Evolutionary conservation across 1,140 invertebrate genomes (phyloP).

Genomic region (Brachionus asplanchnoidis): DNA sequence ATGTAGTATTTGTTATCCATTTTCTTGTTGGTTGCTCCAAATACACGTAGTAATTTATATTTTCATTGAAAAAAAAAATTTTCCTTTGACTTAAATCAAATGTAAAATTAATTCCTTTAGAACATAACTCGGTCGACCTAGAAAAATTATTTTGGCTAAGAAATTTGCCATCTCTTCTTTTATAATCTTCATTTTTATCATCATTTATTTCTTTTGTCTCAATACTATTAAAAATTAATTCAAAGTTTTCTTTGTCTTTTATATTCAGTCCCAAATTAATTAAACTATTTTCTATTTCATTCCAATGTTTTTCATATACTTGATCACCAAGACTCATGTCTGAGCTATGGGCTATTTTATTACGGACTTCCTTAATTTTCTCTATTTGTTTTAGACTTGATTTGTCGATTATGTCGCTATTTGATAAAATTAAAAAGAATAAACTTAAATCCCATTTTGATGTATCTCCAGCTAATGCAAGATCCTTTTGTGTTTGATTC

Average conservation of each 20-base stretch:
- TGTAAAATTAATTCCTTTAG: no score
- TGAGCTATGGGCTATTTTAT: background rate
- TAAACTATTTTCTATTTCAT: background rate
- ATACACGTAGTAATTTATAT: no score
- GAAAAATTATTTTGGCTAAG: no score
- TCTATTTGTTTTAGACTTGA: background rate
- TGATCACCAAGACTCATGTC: background rate
- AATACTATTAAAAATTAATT: no score
- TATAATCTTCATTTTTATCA: no score
- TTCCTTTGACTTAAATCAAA: no score
- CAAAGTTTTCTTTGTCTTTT: background rate
- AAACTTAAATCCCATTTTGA: constrained; percentile 4
- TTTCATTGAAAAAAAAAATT: no score
- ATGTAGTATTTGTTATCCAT: no score
- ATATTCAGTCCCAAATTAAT: background rate
- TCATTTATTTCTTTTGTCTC: no score
- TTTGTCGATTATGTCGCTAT: background rate
- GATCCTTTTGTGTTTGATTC: background rate
- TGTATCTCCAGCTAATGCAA: background rate
- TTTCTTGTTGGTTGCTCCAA: no score
- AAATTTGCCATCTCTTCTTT: no score
- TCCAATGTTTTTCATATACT: background rate
- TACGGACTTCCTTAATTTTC: background rate
- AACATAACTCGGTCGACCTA: no score
- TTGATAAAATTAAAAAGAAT: background rate